Evolutionary conservation across 2,888 invertebrate genomes (phyloP), one percentile per base, ranked within the genome.

Genomic region (Gortyna flavago): DNA sequence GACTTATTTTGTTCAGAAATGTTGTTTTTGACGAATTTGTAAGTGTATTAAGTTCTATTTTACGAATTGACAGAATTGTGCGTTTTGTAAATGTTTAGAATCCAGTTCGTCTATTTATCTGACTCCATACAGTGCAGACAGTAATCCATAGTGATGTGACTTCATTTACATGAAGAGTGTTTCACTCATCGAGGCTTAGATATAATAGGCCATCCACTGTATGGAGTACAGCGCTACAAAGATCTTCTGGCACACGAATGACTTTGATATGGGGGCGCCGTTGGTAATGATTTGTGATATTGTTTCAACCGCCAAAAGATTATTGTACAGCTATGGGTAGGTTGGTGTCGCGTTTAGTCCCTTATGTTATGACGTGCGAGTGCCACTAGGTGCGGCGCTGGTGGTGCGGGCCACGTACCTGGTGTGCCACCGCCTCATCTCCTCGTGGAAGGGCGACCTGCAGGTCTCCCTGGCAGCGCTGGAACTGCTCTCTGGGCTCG

Each of bases 361-460:
- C 18, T 3, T 18, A 61, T 72, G 68, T 70, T 75, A 80, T 71
- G 59, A 77, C 29, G 51, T 57, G 41, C 73, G 82, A 83, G 70
- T 77, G 51, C 77, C 72, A 73, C 41, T 80, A 97, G 97, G 96
- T 79, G 94, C 96, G 11, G 99, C 99, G 4, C 94, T 99, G 84
- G 99, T 99, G 91, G 99, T 99, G 0, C 97, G 99, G 80, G 99
- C 99, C 13, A 99, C 99, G 0, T 99, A 99, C 92, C 97, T 99
- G 89, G 99, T 99, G 59, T 99, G 99, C 92, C 99, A 99, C 94
- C 98, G 99, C 38, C 97, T 99, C 79, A 99, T 99, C 92, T 99
- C 99, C 0, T 98, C 99, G 0, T 99, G 99, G 99, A 99, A 99
- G 96, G 98, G 98, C 0, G 99, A 99, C 95, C 96, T 99, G 80